A percentile compares a stretch with the other conserved stretches of the same genome.
phyloP scores from a whole-genome alignment of 1,140 invertebrate genomes.

The Neodiprion virginianus region DNA sequence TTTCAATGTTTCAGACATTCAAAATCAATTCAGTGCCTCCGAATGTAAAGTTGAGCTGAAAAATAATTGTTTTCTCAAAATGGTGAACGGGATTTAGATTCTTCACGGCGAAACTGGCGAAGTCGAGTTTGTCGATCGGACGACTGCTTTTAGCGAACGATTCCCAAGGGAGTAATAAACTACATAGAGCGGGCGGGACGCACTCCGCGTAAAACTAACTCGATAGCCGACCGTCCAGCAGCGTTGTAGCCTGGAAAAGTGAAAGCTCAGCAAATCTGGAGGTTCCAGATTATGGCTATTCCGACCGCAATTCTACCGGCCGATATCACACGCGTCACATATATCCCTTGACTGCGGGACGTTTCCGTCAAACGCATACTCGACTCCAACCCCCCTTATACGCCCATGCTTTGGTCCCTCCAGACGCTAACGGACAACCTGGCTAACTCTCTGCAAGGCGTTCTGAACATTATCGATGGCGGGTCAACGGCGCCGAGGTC shows the following conservation, averaged over 20 bases:
- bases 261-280: constrained; percentile 40
- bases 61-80: neutral
- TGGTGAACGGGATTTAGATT: no score
- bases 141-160: constrained; percentile 18
- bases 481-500: neutral
- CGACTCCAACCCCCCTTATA: constrained; percentile 21
- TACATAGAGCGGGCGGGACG: constrained; percentile 26
- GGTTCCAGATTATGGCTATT: neutral
- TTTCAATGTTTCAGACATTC: no score
- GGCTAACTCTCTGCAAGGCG: neutral
- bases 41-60: neutral
- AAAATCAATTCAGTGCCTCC: no score
- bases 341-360: constrained; percentile 24
- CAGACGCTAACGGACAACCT: neutral
- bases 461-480: neutral
- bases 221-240: neutral
- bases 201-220: constrained; percentile 35
- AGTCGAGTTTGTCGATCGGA: neutral
- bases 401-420: neutral
- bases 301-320: constrained; percentile 1
- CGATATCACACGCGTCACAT: constrained; percentile 20
- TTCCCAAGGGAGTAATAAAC: constrained; percentile 34
- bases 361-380: constrained; percentile 26
- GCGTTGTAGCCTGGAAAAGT: constrained; percentile 31
- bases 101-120: neutral